Conservation (phyloP, 2,888 invertebrate genomes). For the Scrobipalpa atriplicella region DNA sequence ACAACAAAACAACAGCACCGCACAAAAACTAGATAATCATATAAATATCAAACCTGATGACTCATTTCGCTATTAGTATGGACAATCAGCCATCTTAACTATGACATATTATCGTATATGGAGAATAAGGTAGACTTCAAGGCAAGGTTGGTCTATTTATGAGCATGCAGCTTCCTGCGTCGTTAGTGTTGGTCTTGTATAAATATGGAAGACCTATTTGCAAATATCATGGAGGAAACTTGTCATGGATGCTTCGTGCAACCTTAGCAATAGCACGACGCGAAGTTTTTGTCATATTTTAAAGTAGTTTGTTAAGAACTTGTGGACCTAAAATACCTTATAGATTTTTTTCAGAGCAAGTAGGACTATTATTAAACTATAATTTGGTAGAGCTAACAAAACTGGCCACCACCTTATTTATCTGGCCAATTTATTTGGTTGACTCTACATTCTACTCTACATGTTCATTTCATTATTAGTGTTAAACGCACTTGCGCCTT, state of each 20-base stretch:
- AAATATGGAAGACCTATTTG: slow-evolving; percentile 8
- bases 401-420: too few species aligned
- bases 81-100: slow-evolving; percentile 19
- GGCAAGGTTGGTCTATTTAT: slow-evolving; percentile 21
- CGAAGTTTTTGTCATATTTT: too few species aligned
- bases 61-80: slow-evolving; percentile 16
- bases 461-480: too few species aligned
- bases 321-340: too few species aligned
- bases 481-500: too few species aligned
- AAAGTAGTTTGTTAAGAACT: too few species aligned
- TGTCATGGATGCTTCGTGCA: not conserved
- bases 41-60: slow-evolving; percentile 13
- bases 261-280: too few species aligned
- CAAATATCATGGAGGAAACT: not conserved
- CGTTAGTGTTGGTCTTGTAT: not conserved
- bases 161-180: slow-evolving; percentile 13
- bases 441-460: too few species aligned
- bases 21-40: slow-evolving; percentile 31
- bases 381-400: too few species aligned
- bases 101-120: slow-evolving; percentile 21
- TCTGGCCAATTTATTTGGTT: too few species aligned
- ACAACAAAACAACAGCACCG: slow-evolving; percentile 34
- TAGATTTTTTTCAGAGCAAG: too few species aligned
- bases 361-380: too few species aligned
- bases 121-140: slow-evolving; percentile 18